A percentile compares a stretch with the other conserved stretches of the same genome.
Evolutionary conservation across 1,140 invertebrate species (phyloP).

Genomic region (Ceratitis capitata): DNA sequence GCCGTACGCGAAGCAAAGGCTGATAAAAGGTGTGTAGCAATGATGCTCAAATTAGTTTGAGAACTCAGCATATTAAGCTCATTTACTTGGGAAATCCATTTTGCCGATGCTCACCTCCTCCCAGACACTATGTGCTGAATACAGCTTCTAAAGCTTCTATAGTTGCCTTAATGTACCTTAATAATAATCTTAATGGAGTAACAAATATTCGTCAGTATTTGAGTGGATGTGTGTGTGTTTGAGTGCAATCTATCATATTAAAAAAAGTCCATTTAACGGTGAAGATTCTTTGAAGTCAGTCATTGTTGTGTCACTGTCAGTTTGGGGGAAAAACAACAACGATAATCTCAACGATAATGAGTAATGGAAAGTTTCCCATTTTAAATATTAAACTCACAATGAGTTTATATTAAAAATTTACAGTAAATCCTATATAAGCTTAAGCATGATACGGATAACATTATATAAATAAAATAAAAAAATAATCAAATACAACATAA

Average conservation of each 20-base stretch:
- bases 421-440: neutral
- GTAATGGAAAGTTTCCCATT: neutral
- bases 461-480: no score
- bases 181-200: neutral
- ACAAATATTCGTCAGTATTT: neutral
- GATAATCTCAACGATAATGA: neutral
- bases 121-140: no score
- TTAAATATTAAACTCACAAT: neutral
- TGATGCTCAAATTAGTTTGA: slow-evolving; percentile 22
- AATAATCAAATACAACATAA: no score
- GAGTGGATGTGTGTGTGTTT: neutral
- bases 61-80: neutral
- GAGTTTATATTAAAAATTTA: neutral
- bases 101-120: neutral
- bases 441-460: no score
- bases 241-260: neutral
- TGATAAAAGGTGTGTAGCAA: neutral
- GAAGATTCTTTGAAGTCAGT: neutral
- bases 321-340: neutral
- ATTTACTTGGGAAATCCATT: neutral
- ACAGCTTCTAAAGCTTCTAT: neutral
- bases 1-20: neutral
- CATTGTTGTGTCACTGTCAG: no score
- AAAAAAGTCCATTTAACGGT: neutral
- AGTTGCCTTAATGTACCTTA: neutral